Percentiles rank a stretch among this genome's conserved stretches.
phyloP scores from a whole-genome alignment of 2,113 vertebrate species.

The Gymnarchus niloticus region DNA sequence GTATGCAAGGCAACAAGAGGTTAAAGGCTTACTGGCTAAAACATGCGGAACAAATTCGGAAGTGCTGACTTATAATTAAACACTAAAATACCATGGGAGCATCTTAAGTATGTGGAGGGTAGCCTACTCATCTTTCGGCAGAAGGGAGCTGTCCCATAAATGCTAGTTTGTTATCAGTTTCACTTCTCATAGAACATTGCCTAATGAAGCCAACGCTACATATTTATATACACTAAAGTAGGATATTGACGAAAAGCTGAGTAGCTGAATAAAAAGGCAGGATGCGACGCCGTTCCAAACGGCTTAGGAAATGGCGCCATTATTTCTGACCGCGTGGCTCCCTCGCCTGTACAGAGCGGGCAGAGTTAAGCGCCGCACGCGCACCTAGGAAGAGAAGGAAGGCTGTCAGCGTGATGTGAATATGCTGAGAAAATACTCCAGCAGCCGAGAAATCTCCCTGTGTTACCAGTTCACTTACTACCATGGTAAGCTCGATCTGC shows the following conservation, averaged over 20 bases:
- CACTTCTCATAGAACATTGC: neutral
- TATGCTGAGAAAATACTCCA: neutral
- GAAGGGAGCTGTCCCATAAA: neutral
- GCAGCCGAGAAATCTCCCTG: neutral
- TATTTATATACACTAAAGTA: neutral
- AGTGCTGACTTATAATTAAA: neutral
- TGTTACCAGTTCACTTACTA: neutral
- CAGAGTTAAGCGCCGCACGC: slow-evolving; percentile 24
- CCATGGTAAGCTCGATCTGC: neutral
- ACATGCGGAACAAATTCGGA: neutral
- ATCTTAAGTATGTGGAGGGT: neutral
- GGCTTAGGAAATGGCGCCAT: slow-evolving; percentile 33
- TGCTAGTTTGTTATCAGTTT: neutral
- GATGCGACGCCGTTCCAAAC: slow-evolving; percentile 11
- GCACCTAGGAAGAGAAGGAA: neutral
- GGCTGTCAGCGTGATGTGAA: neutral
- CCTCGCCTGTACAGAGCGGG: slow-evolving; percentile 46
- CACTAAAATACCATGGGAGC: neutral
- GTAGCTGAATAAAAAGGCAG: neutral
- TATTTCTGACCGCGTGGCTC: slow-evolving; percentile 46
- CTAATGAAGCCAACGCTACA: neutral
- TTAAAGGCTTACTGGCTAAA: neutral
- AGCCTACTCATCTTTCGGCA: neutral
- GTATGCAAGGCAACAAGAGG: neutral
- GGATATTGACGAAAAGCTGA: neutral